Conservation (phyloP, 1,140 invertebrate species). For the Prorops nasuta region DNA sequence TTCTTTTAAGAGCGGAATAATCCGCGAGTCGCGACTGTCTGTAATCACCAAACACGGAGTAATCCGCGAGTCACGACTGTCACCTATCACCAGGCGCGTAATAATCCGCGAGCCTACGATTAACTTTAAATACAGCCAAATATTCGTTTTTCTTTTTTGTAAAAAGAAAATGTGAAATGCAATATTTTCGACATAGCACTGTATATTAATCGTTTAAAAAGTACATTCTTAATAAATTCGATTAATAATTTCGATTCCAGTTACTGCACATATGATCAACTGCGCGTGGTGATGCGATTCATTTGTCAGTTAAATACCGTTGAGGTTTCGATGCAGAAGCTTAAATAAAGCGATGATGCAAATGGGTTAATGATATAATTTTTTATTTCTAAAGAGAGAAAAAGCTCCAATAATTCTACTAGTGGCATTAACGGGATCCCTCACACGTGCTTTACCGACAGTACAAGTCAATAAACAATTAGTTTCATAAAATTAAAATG, state of each 20-base stretch:
- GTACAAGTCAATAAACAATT: too few species aligned
- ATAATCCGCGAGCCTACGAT: slow-evolving; percentile 6
- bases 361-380: slow-evolving; percentile 6
- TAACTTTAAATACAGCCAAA: neutral
- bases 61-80: neutral
- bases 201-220: neutral
- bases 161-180: neutral
- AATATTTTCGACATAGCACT: slow-evolving; percentile 1
- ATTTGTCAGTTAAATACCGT: neutral
- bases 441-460: too few species aligned
- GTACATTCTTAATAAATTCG: slow-evolving; percentile 1
- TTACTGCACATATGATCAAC: slow-evolving; percentile 4
- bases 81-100: slow-evolving; percentile 7
- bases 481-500: too few species aligned
- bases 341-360: slow-evolving; percentile 5
- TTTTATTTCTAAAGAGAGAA: slow-evolving; percentile 11
- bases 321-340: neutral
- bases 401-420: slow-evolving; percentile 14
- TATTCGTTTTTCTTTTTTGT: slow-evolving; percentile 3
- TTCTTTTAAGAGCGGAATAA: too few species aligned
- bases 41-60: neutral
- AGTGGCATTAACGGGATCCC: too few species aligned
- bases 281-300: neutral
- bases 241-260: neutral
- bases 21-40: too few species aligned